These are phyloP conservation scores for Aegypius monachus DNA, from an alignment of 2,113 vertebrate genomes.

Conservation along the genomic window DNA sequence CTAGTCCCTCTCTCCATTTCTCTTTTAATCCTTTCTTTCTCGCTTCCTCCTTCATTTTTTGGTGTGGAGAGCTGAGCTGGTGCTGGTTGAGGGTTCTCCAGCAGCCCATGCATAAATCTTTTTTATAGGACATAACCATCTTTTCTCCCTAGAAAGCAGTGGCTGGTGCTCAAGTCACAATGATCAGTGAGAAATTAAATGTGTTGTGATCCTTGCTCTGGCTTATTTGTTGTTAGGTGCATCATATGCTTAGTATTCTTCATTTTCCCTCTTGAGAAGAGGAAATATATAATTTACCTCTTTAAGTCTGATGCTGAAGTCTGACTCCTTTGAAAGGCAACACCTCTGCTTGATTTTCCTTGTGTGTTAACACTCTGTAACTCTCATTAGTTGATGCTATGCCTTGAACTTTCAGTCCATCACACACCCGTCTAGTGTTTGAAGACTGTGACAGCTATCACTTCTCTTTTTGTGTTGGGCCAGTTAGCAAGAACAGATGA, in stretches of 20 bases:
- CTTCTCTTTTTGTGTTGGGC: slow-evolving; percentile 4
- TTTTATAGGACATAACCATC: too few relatives aligned
- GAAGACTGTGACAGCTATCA: not conserved
- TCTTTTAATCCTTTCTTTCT: not conserved
- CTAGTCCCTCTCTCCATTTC: not conserved
- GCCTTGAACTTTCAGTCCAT: not conserved
- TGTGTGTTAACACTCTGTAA: not conserved
- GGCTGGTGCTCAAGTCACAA: not conserved
- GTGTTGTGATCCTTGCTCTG: not conserved
- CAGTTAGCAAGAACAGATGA: slow-evolving; percentile 31
- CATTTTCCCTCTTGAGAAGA: not conserved
- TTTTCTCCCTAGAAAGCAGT: not conserved
- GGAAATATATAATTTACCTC: not conserved
- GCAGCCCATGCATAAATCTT: not conserved
- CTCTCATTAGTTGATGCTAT: not conserved
- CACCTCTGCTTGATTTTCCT: not conserved
- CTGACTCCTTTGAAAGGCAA: not conserved
- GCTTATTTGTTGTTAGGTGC: not conserved
- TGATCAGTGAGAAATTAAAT: not conserved
- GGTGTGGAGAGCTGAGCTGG: not conserved
- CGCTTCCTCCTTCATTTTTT: not conserved
- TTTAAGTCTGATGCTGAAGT: not conserved
- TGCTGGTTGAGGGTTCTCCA: not conserved
- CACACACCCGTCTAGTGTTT: not conserved
- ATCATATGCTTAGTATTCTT: not conserved